Base-by-base conservation (phyloP, 1,140 invertebrate species). In the Rhizoglyphus robini region DNA sequence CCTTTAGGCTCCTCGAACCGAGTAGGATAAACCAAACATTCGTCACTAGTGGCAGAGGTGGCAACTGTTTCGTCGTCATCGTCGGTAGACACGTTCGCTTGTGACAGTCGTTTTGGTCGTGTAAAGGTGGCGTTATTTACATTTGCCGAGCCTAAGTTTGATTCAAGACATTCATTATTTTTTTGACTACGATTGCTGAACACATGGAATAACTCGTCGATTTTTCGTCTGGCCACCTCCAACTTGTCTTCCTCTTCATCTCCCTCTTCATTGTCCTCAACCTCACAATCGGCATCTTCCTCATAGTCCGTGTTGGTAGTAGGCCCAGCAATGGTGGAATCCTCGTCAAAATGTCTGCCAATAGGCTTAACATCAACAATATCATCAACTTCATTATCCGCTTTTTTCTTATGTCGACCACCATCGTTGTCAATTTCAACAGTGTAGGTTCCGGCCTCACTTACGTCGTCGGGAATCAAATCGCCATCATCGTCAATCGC, bases 361-460 rank as follows among this genome's bases (percentile, higher is more conserved):
- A 15, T 23, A 15, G 15, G 41, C 41, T 23, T 46, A 23, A 46
- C 41, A 46, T 15, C 41, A 15, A 23, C 23, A 15, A 46, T 15
- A 15, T 46, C 41, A 46, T 46, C 41, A 15, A 15, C 41, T 23
- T 46, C 41, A 46, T 23, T 46, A 23, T 15, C 15, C 41, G 41
- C 23, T 32, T 5, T 54, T 25, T 32, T 25, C 23, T 54, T 25
- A 25, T 54, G 23, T 54, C 23, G 8, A 8, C 8, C 8, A 27
- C 34, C 51, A 32, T 27, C 31, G 32, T 69, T 47, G 41, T 75
- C 75, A 27, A 65, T 71, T 51, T 75, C 76, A 36, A 93, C 83
- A 0, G 89, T 92, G 69, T 92, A 93, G 1, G 89, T 93, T 31
- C 89, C 89, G 4, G 86, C 80, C 73, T 89, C 87, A 74, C 87